These are phyloP conservation scores for Nettapus auritus DNA, from an alignment of 2,113 vertebrate genomes.

Conservation along the genomic window DNA sequence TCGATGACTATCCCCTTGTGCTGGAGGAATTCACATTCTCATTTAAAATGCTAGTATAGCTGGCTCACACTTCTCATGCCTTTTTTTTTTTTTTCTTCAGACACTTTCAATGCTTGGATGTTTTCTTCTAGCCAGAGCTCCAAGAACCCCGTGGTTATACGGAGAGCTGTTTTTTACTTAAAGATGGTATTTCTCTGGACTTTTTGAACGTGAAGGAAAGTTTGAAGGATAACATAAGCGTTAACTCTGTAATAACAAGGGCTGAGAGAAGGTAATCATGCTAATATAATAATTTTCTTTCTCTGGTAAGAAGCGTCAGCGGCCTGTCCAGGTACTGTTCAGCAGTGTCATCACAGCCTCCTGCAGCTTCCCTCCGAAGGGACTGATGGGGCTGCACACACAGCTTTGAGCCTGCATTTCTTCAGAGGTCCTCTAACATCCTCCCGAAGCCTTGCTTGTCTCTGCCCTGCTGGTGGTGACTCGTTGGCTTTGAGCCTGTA, in stretches of 20 bases:
- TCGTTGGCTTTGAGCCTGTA: not conserved
- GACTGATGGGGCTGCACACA: not conserved
- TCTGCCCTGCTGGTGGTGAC: not conserved
- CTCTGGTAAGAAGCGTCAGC: not conserved
- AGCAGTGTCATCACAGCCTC: not conserved
- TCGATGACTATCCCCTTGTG: not conserved
- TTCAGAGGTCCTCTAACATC: not conserved
- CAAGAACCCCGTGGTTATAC: not conserved
- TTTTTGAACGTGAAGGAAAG: not conserved
- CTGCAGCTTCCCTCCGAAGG: not conserved
- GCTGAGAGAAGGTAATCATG: not conserved
- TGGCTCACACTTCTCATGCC: not conserved
- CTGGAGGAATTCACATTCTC: not conserved
- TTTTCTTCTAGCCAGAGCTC: not conserved
- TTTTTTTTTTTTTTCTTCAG: conserved; percentile 43
- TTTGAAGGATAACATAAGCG: not conserved
- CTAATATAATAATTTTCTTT: not conserved
- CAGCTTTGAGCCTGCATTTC: not conserved
- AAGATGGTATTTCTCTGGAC: not conserved
- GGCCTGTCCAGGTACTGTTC: not conserved
- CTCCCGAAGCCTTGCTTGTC: not conserved
- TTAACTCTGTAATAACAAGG: not conserved
- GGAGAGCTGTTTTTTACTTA: conserved; percentile 21
- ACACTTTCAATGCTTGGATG: not conserved
- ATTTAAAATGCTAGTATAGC: not conserved